These are phyloP conservation scores for Babylonia areolata DNA, from an alignment of 1,140 invertebrate species.

Conservation along the genomic window DNA sequence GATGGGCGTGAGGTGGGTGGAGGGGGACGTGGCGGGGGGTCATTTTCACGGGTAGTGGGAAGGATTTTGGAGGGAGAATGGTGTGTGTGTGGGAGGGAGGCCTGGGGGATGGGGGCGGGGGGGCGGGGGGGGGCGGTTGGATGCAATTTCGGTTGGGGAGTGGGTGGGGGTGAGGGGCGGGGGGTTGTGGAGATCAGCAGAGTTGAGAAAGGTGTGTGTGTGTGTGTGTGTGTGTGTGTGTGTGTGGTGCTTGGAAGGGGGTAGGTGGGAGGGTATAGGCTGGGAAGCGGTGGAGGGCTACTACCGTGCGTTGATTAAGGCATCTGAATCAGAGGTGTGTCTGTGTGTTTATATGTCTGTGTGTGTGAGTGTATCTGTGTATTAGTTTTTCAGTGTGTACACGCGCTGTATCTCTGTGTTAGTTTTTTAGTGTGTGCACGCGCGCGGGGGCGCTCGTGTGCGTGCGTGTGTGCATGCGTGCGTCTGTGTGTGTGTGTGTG, in stretches of 20 bases:
- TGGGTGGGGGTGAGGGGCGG: not conserved
- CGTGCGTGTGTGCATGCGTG: not conserved
- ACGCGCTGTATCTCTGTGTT: not conserved
- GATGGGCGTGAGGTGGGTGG: too few relatives aligned
- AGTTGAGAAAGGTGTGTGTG: not conserved
- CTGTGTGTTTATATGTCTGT: not conserved
- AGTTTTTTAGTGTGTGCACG: not conserved
- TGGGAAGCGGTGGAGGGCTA: too few relatives aligned
- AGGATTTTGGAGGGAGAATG: not conserved
- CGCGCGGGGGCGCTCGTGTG: not conserved
- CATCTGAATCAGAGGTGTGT: not conserved
- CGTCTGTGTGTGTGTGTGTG: not conserved
- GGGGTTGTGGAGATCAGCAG: not conserved
- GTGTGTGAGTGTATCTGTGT: slow-evolving; percentile 2
- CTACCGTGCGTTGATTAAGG: too few relatives aligned
- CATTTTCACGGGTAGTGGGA: too few relatives aligned
- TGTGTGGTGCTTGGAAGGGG: not conserved
- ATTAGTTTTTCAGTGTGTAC: not conserved
- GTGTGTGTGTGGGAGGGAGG: too few relatives aligned
- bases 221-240: not conserved
- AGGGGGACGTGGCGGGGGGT: too few relatives aligned
- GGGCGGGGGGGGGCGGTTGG: too few relatives aligned
- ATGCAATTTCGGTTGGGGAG: not conserved
- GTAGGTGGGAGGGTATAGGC: too few relatives aligned
- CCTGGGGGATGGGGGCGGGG: too few relatives aligned